Evolutionary conservation across 1,140 invertebrate genomes (phyloP), one percentile per base, ranked within the genome.

Genomic region (Lamellibrachia luymesi): DNA sequence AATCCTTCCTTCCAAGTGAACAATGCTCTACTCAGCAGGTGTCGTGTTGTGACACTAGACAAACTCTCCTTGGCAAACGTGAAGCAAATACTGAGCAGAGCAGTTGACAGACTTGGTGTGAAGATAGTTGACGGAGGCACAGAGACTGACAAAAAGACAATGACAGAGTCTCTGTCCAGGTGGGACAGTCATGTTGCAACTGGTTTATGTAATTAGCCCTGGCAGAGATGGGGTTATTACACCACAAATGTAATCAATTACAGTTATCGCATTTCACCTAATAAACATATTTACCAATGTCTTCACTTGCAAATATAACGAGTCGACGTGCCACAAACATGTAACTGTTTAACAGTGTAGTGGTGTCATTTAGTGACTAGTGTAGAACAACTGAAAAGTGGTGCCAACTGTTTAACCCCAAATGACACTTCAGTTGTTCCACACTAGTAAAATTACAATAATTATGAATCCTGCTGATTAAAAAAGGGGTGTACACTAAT

Each of bases 1-100:
- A 98, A 98, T 96, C 98, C 98, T 90, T 98, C 98, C 1, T 98
- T 98, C 95, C 97, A 97, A 95, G 97, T 98, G 51, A 98, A 98
- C 95, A 97, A 97, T 93, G 98, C 98, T 0, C 96, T 98, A 7
- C 95, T 98, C 0, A 98, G 98, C 96, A 96, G 98, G 51, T 96
- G 96, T 94, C 93, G 95, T 90, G 98, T 98, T 10, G 90, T 80
- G 17, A 80, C 64, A 22, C 64, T 80, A 22, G 64, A 80, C 64
- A 80, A 80, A 80, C 64, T 80, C 64, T 80, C 64, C 64, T 10
- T 80, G 64, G 64, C 2, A 22, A 22, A 80, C 17, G 64, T 80
- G 25, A 22, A 80, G 64, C 64, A 80, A 22, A 98, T 98, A 94
- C 96, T 98, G 93, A 95, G 96, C 91, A 97, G 96, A 93, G 97